Evolutionary conservation across 2,888 invertebrate genomes (phyloP).

Genomic region (Lissocephala sabroskyi): DNA sequence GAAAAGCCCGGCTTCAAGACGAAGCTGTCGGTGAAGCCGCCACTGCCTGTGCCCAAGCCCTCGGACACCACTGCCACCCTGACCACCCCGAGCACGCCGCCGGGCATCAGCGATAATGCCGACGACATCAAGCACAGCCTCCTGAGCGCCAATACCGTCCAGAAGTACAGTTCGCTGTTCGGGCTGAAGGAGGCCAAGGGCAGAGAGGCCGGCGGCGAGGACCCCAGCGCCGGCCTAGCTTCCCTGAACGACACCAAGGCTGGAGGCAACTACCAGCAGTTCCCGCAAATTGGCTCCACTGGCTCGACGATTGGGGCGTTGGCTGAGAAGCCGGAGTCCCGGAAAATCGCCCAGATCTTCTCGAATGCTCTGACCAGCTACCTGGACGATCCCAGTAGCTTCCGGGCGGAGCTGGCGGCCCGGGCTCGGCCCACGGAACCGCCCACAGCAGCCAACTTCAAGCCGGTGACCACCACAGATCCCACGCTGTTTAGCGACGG

Average conservation of each 20-base stretch:
- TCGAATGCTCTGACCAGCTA: constrained; percentile 88
- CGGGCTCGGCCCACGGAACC: constrained; percentile 84
- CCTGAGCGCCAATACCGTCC: constrained; percentile 75
- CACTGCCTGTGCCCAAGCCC: constrained; percentile 40
- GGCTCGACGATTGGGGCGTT: constrained; percentile 76
- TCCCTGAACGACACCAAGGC: constrained; percentile 33
- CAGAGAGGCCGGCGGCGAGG: constrained; percentile 69
- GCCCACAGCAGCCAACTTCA: constrained; percentile 70
- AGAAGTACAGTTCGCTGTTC: constrained; percentile 66
- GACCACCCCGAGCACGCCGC: constrained; percentile 51
- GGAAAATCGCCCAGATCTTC: constrained; percentile 87
- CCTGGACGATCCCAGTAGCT: constrained; percentile 86
- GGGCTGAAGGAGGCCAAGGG: constrained; percentile 49
- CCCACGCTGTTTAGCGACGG: constrained; percentile 50
- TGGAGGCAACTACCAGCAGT: constrained; percentile 29
- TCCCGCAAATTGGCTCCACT: constrained; percentile 74
- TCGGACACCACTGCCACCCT: constrained; percentile 51
- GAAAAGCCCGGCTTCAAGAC: constrained; percentile 26
- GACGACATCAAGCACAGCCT: constrained; percentile 76
- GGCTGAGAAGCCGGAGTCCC: constrained; percentile 76
- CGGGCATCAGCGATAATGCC: constrained; percentile 67
- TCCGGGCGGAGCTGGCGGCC: constrained; percentile 82
- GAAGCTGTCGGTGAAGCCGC: constrained; percentile 30
- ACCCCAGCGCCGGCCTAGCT: constrained; percentile 68
- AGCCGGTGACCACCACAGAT: constrained; percentile 50